A percentile compares a stretch with the other conserved stretches of the same genome.
These are phyloP conservation scores for Ecdyonurus torrentis DNA, from an alignment of 2,888 invertebrate genomes.

Conservation along the genomic window DNA sequence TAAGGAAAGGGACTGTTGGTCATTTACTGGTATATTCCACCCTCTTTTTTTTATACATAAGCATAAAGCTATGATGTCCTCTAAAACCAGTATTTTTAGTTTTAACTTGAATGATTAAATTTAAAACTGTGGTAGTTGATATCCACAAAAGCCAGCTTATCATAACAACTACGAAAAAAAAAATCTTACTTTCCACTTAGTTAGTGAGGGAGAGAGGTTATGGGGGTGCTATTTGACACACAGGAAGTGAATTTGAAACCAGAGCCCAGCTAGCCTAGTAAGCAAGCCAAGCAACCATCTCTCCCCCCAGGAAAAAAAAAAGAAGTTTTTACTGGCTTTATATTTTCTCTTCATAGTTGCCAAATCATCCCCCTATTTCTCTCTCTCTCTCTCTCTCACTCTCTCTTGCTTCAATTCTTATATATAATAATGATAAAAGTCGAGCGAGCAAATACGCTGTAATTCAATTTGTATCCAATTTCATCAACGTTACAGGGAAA, in stretches of 20 bases:
- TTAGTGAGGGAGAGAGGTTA: no score
- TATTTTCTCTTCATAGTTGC: not conserved
- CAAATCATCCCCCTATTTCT: not conserved
- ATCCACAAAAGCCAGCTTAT: not conserved
- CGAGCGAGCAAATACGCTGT: not conserved
- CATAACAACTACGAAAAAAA: not conserved
- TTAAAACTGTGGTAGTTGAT: not conserved
- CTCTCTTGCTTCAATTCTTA: not conserved
- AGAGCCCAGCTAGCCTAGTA: not conserved
- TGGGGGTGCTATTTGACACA: not conserved
- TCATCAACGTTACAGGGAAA: not conserved
- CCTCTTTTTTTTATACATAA: not conserved
- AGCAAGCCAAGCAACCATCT: not conserved
- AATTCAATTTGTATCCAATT: slow-evolving; percentile 2
- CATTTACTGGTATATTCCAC: slow-evolving; percentile 2
- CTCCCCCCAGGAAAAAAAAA: not conserved
- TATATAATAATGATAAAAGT: not conserved
- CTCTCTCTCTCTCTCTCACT: not conserved
- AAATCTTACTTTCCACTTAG: no score
- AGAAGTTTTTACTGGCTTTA: no score
- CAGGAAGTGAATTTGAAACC: not conserved
- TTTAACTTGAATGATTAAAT: not conserved
- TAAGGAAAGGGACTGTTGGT: no score
- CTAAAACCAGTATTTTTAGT: not conserved
- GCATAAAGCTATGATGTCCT: not conserved